Base-by-base conservation (phyloP, 1,140 invertebrate genomes). In the Lepidurus arcticus region DNA sequence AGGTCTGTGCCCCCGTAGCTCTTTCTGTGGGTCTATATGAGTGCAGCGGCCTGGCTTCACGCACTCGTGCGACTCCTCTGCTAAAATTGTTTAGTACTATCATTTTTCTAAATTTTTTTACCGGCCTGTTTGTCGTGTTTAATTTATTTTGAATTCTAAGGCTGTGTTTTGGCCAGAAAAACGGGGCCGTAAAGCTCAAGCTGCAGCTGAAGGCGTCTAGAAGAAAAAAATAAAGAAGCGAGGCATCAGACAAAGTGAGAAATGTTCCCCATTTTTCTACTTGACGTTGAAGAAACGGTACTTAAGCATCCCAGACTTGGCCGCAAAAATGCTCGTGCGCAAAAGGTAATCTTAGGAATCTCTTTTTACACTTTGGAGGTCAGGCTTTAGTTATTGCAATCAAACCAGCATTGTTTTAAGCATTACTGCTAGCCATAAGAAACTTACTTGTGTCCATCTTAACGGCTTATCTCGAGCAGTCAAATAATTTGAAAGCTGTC, bases 271-370 rank as follows among this genome's bases (percentile, higher is more conserved):
- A 65, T 65, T 65, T 65, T 21, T 65, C 53, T 65, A 21, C 21
- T 65, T 65, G 53, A 65, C 53, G 53, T 65, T 65, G 53, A 65
- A 65, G 53, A 65, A 65, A 65, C 21, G 53, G 53, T 65, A 16
- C 53, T 65, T 65, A 65, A 65, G 53, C 53, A 65, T 21, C 53
- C 8, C 53, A 65, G 53, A 65, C 53, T 65, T 65, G 53, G 53
- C 53, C 53, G 53, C 53, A 21, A 13, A 34, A 34, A 65, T 65
- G 16, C 53, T 65, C 21, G 53, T 65, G 16, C 16, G 53, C 6
- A 65, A 65, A 65, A 65, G 21, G 13, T 13, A 65, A 65, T 21
- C 6, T 65, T 21, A 21, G 21, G 21, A 65, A 65, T 65, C 53
- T 65, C 53, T 65, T 13, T 16, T 65, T 13, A 21, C 53, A 65